Conservation (phyloP, 2,888 invertebrate genomes). For the Dastarcus helophoroides region DNA sequence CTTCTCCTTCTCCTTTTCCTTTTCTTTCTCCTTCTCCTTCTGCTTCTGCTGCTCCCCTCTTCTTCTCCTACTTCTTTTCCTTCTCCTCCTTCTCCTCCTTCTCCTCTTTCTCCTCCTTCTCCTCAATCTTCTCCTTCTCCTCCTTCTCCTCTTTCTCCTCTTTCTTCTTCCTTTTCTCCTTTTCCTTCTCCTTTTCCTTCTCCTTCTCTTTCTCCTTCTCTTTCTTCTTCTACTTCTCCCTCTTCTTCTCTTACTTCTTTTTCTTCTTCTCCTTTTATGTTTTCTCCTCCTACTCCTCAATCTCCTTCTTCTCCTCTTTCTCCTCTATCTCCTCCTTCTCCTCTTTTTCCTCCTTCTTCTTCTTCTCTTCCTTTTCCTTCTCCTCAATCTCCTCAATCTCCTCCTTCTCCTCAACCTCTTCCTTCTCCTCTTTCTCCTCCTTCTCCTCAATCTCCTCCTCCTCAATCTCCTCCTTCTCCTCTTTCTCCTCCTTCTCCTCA, state of each 20-base stretch:
- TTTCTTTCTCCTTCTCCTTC: not conserved
- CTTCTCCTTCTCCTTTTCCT: not conserved
- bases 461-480: not conserved
- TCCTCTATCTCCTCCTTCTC: not conserved
- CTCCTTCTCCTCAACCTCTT: not conserved
- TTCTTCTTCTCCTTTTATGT: no score
- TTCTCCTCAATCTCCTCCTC: not conserved
- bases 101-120: not conserved
- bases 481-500: not conserved
- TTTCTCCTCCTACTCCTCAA: no score
- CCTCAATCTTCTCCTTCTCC: slow-evolving; percentile 2
- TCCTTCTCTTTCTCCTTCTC: not conserved
- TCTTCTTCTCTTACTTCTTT: not conserved
- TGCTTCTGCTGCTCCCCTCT: not conserved
- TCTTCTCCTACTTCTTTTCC: not conserved
- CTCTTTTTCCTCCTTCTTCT: no score
- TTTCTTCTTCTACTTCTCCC: no score
- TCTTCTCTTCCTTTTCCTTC: not conserved
- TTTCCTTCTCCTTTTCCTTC: slow-evolving; percentile 1
- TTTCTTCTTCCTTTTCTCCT: no score
- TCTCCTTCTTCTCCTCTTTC: no score
- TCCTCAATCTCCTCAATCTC: slow-evolving; percentile 1
- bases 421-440: not conserved
- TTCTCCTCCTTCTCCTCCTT: not conserved
- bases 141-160: no score